Evolutionary conservation across 2,888 invertebrate genomes (phyloP).

Genomic region (Pinctada fucata): DNA sequence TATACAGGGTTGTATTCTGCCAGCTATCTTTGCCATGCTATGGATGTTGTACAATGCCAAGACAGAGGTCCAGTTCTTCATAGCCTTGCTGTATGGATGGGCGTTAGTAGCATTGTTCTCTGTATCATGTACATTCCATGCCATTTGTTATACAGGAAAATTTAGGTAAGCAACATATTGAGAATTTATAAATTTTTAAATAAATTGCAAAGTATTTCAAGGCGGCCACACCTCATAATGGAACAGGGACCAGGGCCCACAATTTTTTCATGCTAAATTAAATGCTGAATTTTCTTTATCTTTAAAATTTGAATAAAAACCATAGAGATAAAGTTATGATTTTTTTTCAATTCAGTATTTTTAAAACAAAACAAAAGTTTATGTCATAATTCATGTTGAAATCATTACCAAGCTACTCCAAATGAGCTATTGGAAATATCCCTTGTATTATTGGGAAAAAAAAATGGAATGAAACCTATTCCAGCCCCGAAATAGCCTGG

Average conservation of each 20-base stretch:
- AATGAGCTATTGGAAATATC: too few relatives aligned
- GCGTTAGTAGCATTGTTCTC: constrained; percentile 90
- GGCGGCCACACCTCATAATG: not conserved
- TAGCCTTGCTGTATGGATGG: constrained; percentile 90
- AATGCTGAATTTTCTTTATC: too few relatives aligned
- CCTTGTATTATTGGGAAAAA: constrained; percentile 76
- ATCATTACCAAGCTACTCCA: too few relatives aligned
- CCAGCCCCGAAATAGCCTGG: too few relatives aligned
- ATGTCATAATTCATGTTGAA: too few relatives aligned
- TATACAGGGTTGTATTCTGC: constrained; percentile 83
- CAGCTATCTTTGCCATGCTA: constrained; percentile 87
- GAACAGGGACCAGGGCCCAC: not conserved
- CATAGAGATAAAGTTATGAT: too few relatives aligned
- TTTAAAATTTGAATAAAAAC: too few relatives aligned
- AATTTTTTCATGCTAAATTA: too few relatives aligned
- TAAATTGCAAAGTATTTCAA: not conserved
- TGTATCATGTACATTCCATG: constrained; percentile 93
- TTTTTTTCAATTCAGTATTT: too few relatives aligned
- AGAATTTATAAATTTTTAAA: not conserved
- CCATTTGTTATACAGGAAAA: constrained; percentile 83
- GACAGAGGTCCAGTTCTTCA: constrained; percentile 86
- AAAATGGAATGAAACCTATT: too few relatives aligned
- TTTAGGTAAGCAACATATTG: constrained; percentile 70
- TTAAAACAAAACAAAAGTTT: too few relatives aligned
- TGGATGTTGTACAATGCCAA: constrained; percentile 86